Percentiles rank a stretch among this genome's conserved stretches.
Conservation (phyloP, 2,888 invertebrate genomes). For the Sphaerophoria taeniata region DNA sequence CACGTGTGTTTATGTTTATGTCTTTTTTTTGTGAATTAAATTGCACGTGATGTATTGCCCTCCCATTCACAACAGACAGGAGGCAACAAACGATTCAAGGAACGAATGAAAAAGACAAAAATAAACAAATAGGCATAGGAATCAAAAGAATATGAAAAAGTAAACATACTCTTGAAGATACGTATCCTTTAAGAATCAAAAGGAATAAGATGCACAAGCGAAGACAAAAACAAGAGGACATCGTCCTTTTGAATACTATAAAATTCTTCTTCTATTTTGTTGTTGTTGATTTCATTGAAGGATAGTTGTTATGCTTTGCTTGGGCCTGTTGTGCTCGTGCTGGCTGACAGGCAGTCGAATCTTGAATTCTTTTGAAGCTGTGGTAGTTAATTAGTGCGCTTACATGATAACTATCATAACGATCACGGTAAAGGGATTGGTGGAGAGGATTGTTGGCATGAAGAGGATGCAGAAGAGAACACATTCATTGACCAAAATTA, state of each 20-base stretch:
- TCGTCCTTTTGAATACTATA: constrained; percentile 21
- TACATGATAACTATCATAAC: constrained; percentile 42
- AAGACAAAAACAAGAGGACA: constrained; percentile 36
- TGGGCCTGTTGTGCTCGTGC: not conserved
- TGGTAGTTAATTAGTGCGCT: constrained; percentile 45
- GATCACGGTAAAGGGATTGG: constrained; percentile 11
- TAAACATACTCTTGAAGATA: constrained; percentile 26
- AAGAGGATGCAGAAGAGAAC: not conserved
- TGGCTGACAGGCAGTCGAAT: constrained; percentile 5
- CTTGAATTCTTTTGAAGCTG: constrained; percentile 15
- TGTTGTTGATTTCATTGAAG: not conserved
- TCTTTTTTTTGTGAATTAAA: constrained; percentile 21
- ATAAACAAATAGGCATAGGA: not conserved
- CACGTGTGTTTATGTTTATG: constrained; percentile 15
- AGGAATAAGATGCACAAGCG: not conserved
- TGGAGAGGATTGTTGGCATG: not conserved
- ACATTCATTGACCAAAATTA: constrained; percentile 25
- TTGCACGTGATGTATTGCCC: constrained; percentile 42
- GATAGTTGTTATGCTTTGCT: not conserved
- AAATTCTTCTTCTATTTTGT: not conserved
- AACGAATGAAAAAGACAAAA: constrained; percentile 7
- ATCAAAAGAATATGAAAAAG: not conserved
- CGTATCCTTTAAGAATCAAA: not conserved
- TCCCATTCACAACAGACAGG: constrained; percentile 29
- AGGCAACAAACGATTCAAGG: not conserved